Evolutionary conservation across 2,113 vertebrate species (phyloP).

Genomic region (Blennius ocellaris): DNA sequence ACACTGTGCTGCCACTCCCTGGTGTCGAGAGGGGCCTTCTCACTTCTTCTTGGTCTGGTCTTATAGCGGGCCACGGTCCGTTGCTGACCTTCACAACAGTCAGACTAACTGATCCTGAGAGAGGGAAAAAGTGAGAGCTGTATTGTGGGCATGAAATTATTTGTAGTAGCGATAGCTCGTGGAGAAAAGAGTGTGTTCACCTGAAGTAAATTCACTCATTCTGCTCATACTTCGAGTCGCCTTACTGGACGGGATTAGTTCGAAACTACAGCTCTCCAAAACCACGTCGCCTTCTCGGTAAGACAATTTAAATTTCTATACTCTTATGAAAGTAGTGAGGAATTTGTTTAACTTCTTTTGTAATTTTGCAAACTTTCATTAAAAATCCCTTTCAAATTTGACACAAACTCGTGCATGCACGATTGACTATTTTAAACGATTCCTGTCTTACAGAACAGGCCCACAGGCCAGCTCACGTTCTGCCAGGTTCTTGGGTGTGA

Average conservation of each 20-base stretch:
- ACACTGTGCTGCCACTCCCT: constrained; percentile 69
- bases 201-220: constrained; percentile 11
- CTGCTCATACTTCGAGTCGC: background rate
- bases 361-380: background rate
- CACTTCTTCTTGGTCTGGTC: constrained; percentile 76
- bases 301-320: constrained; percentile 38
- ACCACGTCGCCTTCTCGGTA: constrained; percentile 54
- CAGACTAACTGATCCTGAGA: constrained; percentile 47
- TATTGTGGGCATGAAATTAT: constrained; percentile 20
- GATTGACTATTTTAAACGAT: background rate
- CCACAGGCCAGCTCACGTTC: background rate
- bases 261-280: constrained; percentile 24
- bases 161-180: constrained; percentile 9
- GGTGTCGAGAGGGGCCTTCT: constrained; percentile 76
- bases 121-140: constrained; percentile 30
- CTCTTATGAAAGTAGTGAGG: background rate
- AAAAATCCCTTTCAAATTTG: background rate
- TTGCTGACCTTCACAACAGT: constrained; percentile 63
- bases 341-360: background rate
- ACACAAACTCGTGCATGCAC: too few relatives aligned
- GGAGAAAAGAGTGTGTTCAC: constrained; percentile 15
- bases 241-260: constrained; percentile 37
- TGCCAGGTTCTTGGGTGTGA: background rate
- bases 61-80: constrained; percentile 70
- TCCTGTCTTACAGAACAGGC: background rate